Evolutionary conservation across 2,888 invertebrate genomes (phyloP).

Genomic region (Automeris io): DNA sequence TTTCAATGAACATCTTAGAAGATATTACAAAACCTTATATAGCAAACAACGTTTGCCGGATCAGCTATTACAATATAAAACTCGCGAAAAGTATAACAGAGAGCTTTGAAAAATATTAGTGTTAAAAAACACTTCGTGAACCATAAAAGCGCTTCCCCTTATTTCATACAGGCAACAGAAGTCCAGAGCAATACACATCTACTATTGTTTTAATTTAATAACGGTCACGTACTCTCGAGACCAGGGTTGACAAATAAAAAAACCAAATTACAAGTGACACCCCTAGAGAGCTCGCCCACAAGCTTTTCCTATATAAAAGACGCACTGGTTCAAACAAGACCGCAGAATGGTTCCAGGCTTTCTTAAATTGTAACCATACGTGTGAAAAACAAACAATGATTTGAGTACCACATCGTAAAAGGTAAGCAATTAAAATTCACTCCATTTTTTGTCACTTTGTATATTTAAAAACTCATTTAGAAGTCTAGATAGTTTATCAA

Average conservation of each 20-base stretch:
- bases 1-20: too few relatives aligned
- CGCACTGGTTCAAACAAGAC: slow-evolving; percentile 12
- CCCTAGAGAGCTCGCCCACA: slow-evolving; percentile 50
- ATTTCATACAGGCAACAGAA: slow-evolving; percentile 25
- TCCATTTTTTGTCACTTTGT: neutral
- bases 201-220: slow-evolving; percentile 73
- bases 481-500: too few relatives aligned
- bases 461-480: neutral
- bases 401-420: neutral
- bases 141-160: slow-evolving; percentile 32
- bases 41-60: too few relatives aligned
- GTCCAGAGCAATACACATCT: slow-evolving; percentile 53
- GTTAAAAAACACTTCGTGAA: too few relatives aligned
- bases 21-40: too few relatives aligned
- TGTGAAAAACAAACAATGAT: slow-evolving; percentile 1
- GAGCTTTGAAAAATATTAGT: too few relatives aligned
- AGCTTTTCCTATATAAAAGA: slow-evolving; percentile 52
- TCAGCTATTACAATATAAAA: too few relatives aligned
- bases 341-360: slow-evolving; percentile 25
- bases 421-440: too few relatives aligned
- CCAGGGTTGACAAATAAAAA: slow-evolving; percentile 40
- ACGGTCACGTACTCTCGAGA: slow-evolving; percentile 42
- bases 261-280: slow-evolving; percentile 43
- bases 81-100: too few relatives aligned
- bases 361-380: neutral